These are phyloP conservation scores for Drosophila albomicans DNA, from an alignment of 1,140 invertebrate species.

Conservation along the genomic window DNA sequence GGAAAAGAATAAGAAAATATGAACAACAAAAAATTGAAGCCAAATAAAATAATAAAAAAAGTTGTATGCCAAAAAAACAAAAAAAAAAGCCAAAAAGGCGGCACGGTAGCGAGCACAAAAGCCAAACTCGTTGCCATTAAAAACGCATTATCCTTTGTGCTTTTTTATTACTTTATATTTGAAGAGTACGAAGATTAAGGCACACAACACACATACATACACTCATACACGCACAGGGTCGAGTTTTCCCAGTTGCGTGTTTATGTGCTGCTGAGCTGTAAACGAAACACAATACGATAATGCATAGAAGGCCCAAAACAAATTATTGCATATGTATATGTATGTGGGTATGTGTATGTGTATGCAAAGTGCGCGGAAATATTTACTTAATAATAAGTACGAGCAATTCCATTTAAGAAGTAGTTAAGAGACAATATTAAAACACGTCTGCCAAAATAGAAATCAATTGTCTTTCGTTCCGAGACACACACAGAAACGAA, in stretches of 20 bases:
- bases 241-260: constrained; percentile 59
- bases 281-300: constrained; percentile 70
- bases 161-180: constrained; percentile 81
- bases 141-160: constrained; percentile 82
- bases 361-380: constrained; percentile 22
- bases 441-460: constrained; percentile 61
- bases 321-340: constrained; percentile 41
- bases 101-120: constrained; percentile 54
- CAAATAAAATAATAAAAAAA: constrained; percentile 37
- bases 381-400: constrained; percentile 32
- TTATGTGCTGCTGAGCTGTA: constrained; percentile 74
- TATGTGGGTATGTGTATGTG: neutral
- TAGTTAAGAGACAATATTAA: constrained; percentile 45
- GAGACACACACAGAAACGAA: constrained; percentile 26
- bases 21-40: constrained; percentile 4
- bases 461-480: constrained; percentile 58
- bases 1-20: constrained; percentile 10
- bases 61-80: constrained; percentile 34
- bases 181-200: constrained; percentile 60
- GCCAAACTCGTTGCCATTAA: constrained; percentile 81
- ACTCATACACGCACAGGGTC: neutral
- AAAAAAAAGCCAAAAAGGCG: constrained; percentile 56
- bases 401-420: constrained; percentile 14
- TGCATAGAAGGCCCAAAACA: constrained; percentile 42
- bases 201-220: neutral